phyloP scores from a whole-genome alignment of 1,140 invertebrate species.

The Drosophila repletoides region DNA sequence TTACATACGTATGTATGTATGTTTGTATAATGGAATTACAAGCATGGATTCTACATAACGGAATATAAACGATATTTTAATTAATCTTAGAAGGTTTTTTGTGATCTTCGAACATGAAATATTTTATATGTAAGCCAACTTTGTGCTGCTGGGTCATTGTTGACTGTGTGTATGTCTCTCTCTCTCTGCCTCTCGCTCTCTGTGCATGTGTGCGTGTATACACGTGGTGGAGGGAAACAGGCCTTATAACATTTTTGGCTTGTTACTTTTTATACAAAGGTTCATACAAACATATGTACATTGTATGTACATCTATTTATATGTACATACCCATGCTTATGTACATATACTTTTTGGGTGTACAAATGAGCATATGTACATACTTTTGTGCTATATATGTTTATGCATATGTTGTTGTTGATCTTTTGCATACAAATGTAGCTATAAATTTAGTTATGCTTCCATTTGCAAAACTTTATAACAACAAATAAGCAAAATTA shows the following conservation, averaged over 20 bases:
- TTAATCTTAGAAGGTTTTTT: too few relatives aligned
- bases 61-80: too few relatives aligned
- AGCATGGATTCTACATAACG: too few relatives aligned
- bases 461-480: background rate
- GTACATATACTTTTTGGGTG: slow-evolving; percentile 8
- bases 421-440: background rate
- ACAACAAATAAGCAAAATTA: too few relatives aligned
- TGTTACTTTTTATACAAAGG: slow-evolving; percentile 59
- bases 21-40: too few relatives aligned
- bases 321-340: slow-evolving; percentile 5
- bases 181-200: slow-evolving; percentile 11
- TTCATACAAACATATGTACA: slow-evolving; percentile 26
- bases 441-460: background rate
- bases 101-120: too few relatives aligned
- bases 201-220: slow-evolving; percentile 59
- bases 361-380: slow-evolving; percentile 8
- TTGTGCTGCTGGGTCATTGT: too few relatives aligned
- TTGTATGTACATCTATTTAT: slow-evolving; percentile 26
- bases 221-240: slow-evolving; percentile 71
- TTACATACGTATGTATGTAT: too few relatives aligned
- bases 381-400: background rate
- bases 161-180: background rate
- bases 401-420: background rate
- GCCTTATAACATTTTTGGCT: slow-evolving; percentile 67
- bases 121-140: too few relatives aligned